Evolutionary conservation across 2,797 vertebrate genomes (phyloP), one percentile per base, ranked within the genome.

Genomic region (Mareca strepera): DNA sequence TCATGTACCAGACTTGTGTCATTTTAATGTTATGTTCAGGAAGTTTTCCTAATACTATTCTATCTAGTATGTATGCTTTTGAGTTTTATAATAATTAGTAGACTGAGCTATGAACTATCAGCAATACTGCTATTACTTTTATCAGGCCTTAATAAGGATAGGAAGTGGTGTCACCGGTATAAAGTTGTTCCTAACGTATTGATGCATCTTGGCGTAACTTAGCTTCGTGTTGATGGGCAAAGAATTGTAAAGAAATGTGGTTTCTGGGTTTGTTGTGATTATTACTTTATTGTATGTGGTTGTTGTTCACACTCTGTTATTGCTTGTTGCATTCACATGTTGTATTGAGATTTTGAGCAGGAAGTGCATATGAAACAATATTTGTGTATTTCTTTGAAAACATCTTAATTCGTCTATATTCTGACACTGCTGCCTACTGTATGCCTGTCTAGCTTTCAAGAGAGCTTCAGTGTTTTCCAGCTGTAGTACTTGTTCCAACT

Each of bases 401-500:
- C 5, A 4, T 92, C 88, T 77, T 82, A 56, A n/a, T 44, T 94
- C 11, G 25, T 91, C 58, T 77, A 2, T 77, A 6, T 64, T 77
- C 63, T 80, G 90, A 11, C 12, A 44, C 67, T 88, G 83, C 88
- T 80, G 44, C 63, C 14, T 39, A 33, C 22, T 48, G 17, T 96
- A 78, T 92, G 81, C 58, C 58, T 89, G 66, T 82, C 33, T 63
- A 7, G 43, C 73, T 95, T 96, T 94, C 66, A 81, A 80, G 81
- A 90, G 50, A 62, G n/a, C 83, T 94, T 93, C 7, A 6, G 48
- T 60, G 69, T 7, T 63, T 87, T 95, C 87, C 64, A 86, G 85
- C 78, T 95, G 74, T 75, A 74, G 39, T 69, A 53, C 93, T 92
- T 94, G 44, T 95, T 96, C 82, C 93, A 95, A 7, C 80, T 94